Evolutionary conservation across 2,888 invertebrate genomes (phyloP), one percentile per base, ranked within the genome.

Genomic region (Diabrotica balteata): DNA sequence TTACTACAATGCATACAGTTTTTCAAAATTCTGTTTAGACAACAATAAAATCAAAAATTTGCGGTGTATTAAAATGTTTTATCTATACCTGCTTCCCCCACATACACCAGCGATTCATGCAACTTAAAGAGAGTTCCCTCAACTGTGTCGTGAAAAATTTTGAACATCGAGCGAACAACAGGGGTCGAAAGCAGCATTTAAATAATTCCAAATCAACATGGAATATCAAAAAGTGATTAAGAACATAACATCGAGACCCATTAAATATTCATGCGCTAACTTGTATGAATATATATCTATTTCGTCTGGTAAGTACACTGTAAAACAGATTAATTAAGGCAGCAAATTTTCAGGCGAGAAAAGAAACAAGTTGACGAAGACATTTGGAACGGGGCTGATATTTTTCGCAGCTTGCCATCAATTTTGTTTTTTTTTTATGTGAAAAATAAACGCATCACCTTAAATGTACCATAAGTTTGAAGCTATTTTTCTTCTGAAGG

Each of bases 181-280:
- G 64, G 64, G 64, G 64, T 64, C 64, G 64, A 64, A 51, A 64
- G 52, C 52, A 64, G 32, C 64, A 59, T 64, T 64, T 64, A 64
- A 64, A 64, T 64, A 64, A 64, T 64, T 64, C 64, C 64, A 64
- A 58, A 64, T 64, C 64, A 64, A 64, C 64, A 52, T 64, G 64
- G 64, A 64, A 64, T 64, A 64, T 64, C 64, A 64, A 59, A 64
- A 64, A 64, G 58, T 64, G 64, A 64, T 64, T 64, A 64, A 64
- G 58, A 64, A 64, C 55, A 17, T 52, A 58, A 64, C 64, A 64
- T 63, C 51, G 50, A 55, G 51, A 51, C 57, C 63, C 50, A 44
- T 58, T 64, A 64, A 64, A 64, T 64, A 64, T 64, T 64, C 64
- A 64, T 64, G 58, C 17, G 10, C 42, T 10, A 22, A 57, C 17